Base-by-base conservation (phyloP, 2,888 invertebrate genomes). In the Caenorhabditis sulstoni region DNA sequence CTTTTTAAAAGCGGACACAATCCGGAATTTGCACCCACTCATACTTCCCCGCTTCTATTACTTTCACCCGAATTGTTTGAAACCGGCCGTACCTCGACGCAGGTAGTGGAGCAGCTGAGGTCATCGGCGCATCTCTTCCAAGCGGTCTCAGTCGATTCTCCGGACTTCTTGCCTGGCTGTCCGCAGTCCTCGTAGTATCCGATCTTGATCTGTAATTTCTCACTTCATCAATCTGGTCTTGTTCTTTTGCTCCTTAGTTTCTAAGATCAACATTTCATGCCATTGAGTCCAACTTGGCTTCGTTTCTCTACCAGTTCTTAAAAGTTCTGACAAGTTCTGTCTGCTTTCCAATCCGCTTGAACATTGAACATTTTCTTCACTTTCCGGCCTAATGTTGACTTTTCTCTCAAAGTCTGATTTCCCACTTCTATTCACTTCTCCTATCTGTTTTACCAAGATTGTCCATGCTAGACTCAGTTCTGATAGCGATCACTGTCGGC, bases 141-240 rank as follows among this genome's bases (percentile, higher is more conserved):
- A 35, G 84, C 85, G 35, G 64, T 11, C 18, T 82, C 83, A 20
- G 64, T 81, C 7, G 75, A 41, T 45, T 84, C 84, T 35, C 79
- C 79, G 9, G 71, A 49, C 16, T 75, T 53, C 58, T 83, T 81
- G 47, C 81, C 81, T 41, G 83, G 83, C 35, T 78, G 66, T 37
- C 83, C 82, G 57, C 83, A 83, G 71, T 91, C 91, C 12, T 82
- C 78, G 85, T 89, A 91, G 80, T 91, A 91, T 11, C 70, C 68
- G 14, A 86, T 65, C 71, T 90, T 91, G 52, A 91, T 89, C 84
- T 91, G 90, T 74, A 87, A 90, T 18, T 16, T 18, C n/a, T 39
- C 16, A 5, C 16, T 12, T 37, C 12, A 14, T 66, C 7, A 20
- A 3, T 35, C 3, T 35, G 50, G 0, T 59, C 16, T 47, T 65